Evolutionary conservation across 2,888 invertebrate genomes (phyloP).

Genomic region (Temnothorax unifasciatus): DNA sequence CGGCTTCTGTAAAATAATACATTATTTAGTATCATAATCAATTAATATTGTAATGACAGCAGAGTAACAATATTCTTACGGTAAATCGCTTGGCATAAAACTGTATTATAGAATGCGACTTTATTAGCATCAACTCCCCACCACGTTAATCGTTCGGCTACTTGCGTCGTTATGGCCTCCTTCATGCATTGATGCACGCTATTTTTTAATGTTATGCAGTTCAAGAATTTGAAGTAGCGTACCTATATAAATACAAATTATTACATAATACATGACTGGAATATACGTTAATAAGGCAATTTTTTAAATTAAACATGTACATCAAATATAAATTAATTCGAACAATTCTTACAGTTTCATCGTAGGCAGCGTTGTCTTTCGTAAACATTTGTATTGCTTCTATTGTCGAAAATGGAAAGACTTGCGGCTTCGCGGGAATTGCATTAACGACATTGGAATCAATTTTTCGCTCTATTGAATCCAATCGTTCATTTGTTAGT

Average conservation of each 20-base stretch:
- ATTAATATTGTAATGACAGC: background rate
- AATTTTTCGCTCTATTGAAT: no score
- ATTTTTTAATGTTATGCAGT: background rate
- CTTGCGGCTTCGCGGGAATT: background rate
- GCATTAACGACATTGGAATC: no score
- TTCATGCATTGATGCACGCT: background rate
- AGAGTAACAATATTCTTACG: background rate
- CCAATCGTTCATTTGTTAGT: no score
- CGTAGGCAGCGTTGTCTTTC: background rate
- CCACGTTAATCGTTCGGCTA: background rate
- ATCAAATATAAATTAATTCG: background rate
- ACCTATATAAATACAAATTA: background rate
- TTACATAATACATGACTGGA: background rate
- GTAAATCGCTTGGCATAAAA: conserved; percentile 2
- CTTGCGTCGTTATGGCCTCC: background rate
- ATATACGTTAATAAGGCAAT: no score
- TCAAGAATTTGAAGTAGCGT: background rate
- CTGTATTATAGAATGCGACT: background rate
- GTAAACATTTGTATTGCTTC: background rate
- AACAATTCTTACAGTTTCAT: background rate
- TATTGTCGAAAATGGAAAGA: background rate
- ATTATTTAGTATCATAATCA: background rate
- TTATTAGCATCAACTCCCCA: background rate
- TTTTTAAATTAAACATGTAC: background rate
- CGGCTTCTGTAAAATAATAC: conserved; percentile 8